Conservation (phyloP, 2,797 vertebrate genomes). For the Syndactyla subalaris region DNA sequence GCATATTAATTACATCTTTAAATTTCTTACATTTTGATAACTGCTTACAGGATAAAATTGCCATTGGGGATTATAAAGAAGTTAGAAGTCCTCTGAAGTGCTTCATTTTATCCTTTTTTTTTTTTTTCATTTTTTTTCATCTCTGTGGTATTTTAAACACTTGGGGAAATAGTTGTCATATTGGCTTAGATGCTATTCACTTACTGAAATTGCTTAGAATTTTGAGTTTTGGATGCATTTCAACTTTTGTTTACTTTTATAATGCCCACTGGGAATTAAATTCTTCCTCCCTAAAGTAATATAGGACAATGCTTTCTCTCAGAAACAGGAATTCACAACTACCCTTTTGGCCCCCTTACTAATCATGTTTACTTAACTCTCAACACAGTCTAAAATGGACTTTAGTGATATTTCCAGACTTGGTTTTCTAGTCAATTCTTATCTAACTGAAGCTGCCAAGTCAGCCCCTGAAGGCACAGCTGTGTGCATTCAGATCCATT, state of each 20-base stretch:
- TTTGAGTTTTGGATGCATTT: neutral
- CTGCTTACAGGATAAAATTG: neutral
- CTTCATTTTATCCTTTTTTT: neutral
- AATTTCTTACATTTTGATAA: neutral
- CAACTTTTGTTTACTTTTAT: conserved; percentile 33
- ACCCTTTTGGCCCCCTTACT: neutral
- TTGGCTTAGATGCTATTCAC: neutral
- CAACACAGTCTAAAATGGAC: neutral
- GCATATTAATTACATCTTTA: neutral
- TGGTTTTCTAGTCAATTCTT: conserved; percentile 14
- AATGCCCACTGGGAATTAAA: conserved; percentile 13
- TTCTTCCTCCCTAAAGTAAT: conserved; percentile 9
- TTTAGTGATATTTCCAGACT: neutral
- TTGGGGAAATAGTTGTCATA: neutral
- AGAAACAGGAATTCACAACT: conserved; percentile 24
- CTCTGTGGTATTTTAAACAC: neutral
- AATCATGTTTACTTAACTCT: conserved; percentile 25
- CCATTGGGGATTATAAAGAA: neutral
- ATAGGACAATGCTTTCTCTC: neutral
- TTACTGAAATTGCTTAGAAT: conserved; percentile 5
- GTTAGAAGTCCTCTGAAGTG: neutral
- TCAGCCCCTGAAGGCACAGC: neutral
- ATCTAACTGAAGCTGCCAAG: neutral
- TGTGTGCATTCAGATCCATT: neutral
- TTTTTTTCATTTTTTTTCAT: neutral